phyloP scores from a whole-genome alignment of 30 jellyfish, hydroid and myxozoan species.

The Pseudorhiza aurosa region DNA sequence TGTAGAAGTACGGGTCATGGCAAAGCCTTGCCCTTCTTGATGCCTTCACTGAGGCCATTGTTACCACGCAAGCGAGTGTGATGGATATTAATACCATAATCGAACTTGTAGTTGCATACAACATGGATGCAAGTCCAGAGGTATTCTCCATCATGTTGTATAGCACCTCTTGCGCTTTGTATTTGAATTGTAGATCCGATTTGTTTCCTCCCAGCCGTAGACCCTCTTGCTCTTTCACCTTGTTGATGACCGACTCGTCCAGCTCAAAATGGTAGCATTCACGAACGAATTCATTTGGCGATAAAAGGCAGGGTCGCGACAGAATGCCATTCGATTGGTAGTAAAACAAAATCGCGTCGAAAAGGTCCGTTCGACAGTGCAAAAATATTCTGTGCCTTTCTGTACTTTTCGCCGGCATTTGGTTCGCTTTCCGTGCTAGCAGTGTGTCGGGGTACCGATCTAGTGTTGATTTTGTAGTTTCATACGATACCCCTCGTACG shows the following conservation, averaged over 20 bases:
- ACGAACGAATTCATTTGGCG: conserved; percentile 69
- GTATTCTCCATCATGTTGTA: conserved; percentile 30
- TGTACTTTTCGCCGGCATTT: conserved; percentile 1
- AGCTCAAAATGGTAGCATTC: conserved; percentile 80
- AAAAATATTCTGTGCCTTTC: conserved; percentile 20
- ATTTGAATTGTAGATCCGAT: not conserved
- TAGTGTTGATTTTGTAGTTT: conserved; percentile 77
- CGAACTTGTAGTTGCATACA: not conserved
- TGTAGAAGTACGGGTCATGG: conserved; percentile 26
- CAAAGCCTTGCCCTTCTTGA: not conserved
- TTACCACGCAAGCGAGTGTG: conserved; percentile 27
- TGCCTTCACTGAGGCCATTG: conserved; percentile 38
- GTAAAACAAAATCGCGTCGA: conserved; percentile 84
- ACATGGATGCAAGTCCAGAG: not conserved
- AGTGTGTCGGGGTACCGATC: conserved; percentile 80
- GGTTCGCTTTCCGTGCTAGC: conserved; percentile 53
- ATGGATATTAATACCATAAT: conserved; percentile 35
- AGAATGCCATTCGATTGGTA: conserved; percentile 85
- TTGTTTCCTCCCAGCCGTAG: not conserved
- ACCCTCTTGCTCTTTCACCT: conserved; percentile 62
- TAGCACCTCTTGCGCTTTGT: conserved; percentile 13
- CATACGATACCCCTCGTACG: conserved; percentile 75
- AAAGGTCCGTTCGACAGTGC: conserved; percentile 66
- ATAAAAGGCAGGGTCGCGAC: conserved; percentile 68
- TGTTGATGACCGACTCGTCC: conserved; percentile 32